Conservation (phyloP, 2,888 invertebrate species). For the Galerucella calmariensis region DNA sequence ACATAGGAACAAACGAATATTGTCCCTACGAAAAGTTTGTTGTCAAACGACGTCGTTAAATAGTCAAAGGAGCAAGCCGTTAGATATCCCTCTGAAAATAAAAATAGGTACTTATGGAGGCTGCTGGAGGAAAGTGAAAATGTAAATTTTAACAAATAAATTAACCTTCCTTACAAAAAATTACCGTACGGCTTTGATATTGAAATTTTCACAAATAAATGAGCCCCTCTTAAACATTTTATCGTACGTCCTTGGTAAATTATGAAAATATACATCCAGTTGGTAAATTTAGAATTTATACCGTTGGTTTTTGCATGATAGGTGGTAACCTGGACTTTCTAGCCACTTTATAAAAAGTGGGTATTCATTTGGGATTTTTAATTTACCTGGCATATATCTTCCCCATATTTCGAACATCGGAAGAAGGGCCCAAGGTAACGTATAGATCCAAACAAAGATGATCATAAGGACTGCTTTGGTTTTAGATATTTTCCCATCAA, state of each 20-base stretch:
- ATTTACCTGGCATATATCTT: constrained; percentile 80
- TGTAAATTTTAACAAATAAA: too few species aligned
- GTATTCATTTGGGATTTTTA: neutral
- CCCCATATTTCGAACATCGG: constrained; percentile 88
- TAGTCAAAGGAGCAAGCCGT: constrained; percentile 89
- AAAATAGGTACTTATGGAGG: neutral
- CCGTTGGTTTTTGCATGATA: too few species aligned
- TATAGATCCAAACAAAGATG: constrained; percentile 78
- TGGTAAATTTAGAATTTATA: too few species aligned
- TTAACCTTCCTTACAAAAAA: too few species aligned
- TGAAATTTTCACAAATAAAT: too few species aligned
- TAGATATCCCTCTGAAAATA: constrained; percentile 83
- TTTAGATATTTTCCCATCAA: constrained; percentile 83
- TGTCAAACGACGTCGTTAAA: constrained; percentile 81
- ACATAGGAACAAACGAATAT: constrained; percentile 83
- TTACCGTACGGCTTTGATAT: too few species aligned
- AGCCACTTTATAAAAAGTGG: too few species aligned
- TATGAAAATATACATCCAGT: too few species aligned
- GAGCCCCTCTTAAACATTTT: too few species aligned
- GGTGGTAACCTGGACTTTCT: too few species aligned
- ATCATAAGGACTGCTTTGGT: constrained; percentile 85
- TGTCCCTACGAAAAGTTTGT: constrained; percentile 78
- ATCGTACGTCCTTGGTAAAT: too few species aligned
- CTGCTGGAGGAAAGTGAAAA: too few species aligned
- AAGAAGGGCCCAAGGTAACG: constrained; percentile 82